Base-by-base conservation (phyloP, 2,888 invertebrate genomes). In the Dicyrtomina minuta region DNA sequence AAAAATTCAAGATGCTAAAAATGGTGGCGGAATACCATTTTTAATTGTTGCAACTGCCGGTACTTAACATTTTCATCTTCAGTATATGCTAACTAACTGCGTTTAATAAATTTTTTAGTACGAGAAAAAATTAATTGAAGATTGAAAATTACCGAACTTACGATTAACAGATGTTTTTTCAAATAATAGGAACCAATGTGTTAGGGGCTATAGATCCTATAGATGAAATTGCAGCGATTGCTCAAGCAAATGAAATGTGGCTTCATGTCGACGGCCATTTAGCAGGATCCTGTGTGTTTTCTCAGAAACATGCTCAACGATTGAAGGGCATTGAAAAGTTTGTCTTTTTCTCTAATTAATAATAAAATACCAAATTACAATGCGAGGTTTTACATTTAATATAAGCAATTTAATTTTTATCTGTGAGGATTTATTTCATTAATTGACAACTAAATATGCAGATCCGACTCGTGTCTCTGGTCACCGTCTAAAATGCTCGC, bases 41-140 rank as follows among this genome's bases (percentile, higher is more conserved):
- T 27, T 72, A 53, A 33, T 69, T 22, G 66, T 58, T 13, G 71
- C 66, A 5, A 72, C 71, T n/a, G 68, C 69, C 3, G 70, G 70
- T 55, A 64, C n/a, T n/a, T n/a, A n/a, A n/a, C n/a, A n/a, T n/a
- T n/a, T n/a, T n/a, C n/a, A n/a, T n/a, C n/a, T n/a, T n/a, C n/a
- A n/a, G n/a, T n/a, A n/a, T n/a, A n/a, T n/a, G n/a, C n/a, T n/a
- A n/a, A n/a, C n/a, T n/a, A n/a, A n/a, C n/a, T n/a, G n/a, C n/a
- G n/a, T n/a, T n/a, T n/a, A n/a, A n/a, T n/a, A n/a, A n/a, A n/a
- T n/a, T n/a, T n/a, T n/a, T n/a, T n/a, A n/a, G n/a, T n/a, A n/a
- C n/a, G n/a, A n/a, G n/a, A n/a, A n/a, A n/a, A n/a, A n/a, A n/a
- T n/a, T n/a, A n/a, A n/a, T n/a, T n/a, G n/a, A n/a, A n/a, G n/a